phyloP scores from a whole-genome alignment of 2,888 invertebrate genomes.

The Beris chalybata region DNA sequence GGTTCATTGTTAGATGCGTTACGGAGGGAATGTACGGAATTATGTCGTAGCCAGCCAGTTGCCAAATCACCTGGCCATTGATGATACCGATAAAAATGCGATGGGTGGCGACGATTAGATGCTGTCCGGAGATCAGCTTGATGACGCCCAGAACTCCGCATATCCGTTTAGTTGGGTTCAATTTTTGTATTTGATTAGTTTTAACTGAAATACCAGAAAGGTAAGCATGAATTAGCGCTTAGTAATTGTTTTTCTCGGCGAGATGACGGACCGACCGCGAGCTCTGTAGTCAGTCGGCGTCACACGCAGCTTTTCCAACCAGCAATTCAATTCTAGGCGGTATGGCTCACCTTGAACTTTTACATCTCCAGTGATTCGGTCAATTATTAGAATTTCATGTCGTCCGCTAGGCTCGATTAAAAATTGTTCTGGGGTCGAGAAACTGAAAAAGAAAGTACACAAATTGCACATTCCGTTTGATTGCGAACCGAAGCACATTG shows the following conservation, averaged over 20 bases:
- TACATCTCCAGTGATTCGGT: constrained; percentile 76
- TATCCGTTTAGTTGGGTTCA: constrained; percentile 68
- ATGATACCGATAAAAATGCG: constrained; percentile 77
- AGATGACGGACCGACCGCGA: neutral
- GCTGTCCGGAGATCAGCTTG: constrained; percentile 80
- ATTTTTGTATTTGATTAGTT: constrained; percentile 65
- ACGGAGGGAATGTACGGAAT: constrained; percentile 84
- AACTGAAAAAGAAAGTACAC: constrained; percentile 58
- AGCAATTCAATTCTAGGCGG: neutral
- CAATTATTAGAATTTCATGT: constrained; percentile 79
- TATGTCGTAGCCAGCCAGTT: constrained; percentile 76
- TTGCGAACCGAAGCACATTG: neutral
- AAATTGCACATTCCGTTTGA: constrained; percentile 38
- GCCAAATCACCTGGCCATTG: constrained; percentile 77
- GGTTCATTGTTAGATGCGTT: constrained; percentile 80
- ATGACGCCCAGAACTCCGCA: constrained; percentile 89
- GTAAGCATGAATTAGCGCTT: neutral
- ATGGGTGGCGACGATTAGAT: constrained; percentile 86
- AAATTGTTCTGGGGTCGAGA: constrained; percentile 87
- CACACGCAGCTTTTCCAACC: constrained; percentile 10
- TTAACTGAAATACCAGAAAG: constrained; percentile 52
- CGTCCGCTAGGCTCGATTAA: constrained; percentile 79
- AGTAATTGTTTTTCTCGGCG: neutral
- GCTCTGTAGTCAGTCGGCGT: neutral
- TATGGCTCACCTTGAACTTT: constrained; percentile 66